These are phyloP conservation scores for Enteromius thamalakanensis DNA, from an alignment of 2,797 vertebrate genomes.

Conservation along the genomic window DNA sequence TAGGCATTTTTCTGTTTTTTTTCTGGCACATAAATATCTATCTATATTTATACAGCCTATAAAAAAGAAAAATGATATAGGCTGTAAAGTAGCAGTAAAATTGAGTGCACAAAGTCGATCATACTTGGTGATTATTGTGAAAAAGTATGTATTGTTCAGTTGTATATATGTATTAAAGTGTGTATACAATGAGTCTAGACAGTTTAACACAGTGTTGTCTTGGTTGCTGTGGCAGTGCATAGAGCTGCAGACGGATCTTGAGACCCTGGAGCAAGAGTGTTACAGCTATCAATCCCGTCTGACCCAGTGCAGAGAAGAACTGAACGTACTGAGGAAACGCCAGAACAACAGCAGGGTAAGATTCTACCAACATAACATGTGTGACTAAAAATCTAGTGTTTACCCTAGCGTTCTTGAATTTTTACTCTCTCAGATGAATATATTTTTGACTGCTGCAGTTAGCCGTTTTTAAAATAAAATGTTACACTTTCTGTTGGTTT, in stretches of 20 bases:
- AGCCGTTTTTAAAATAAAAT: not conserved
- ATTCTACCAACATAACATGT: not conserved
- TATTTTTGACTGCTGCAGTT: not conserved
- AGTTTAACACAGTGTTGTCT: slow-evolving; percentile 26
- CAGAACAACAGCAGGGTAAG: slow-evolving; percentile 60
- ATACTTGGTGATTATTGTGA: not conserved
- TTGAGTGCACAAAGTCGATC: not conserved
- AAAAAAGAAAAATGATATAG: not conserved
- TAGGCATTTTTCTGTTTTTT: not conserved
- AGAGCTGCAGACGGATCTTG: slow-evolving; percentile 83
- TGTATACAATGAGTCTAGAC: not conserved
- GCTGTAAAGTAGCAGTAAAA: not conserved
- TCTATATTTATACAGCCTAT: no score
- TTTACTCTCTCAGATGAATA: not conserved
- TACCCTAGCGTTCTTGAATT: not conserved
- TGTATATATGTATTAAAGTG: no score
- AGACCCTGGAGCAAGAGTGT: slow-evolving; percentile 83
- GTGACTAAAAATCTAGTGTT: not conserved
- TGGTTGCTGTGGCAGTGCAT: slow-evolving; percentile 73
- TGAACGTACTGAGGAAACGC: slow-evolving; percentile 74
- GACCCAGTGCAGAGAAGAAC: slow-evolving; percentile 85
- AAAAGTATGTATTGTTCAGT: not conserved
- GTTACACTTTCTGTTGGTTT: not conserved
- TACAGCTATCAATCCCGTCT: slow-evolving; percentile 82
- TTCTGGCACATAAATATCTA: not conserved